Evolutionary conservation across 2,113 vertebrate genomes (phyloP).

Genomic region (Oncorhynchus tshawytscha): DNA sequence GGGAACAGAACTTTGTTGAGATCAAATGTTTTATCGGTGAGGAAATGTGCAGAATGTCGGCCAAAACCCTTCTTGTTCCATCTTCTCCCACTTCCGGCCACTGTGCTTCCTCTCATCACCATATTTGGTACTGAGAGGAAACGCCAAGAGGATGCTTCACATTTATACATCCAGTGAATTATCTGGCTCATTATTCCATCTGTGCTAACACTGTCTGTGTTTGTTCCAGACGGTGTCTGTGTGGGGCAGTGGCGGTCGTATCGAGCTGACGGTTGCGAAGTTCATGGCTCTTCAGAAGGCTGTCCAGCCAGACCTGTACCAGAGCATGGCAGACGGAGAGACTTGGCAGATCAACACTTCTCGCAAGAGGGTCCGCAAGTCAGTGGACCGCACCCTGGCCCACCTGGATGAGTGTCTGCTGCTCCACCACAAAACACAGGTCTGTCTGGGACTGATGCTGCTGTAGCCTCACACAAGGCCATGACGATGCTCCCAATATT

Average conservation of each 20-base stretch:
- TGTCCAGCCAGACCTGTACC: slow-evolving; percentile 90
- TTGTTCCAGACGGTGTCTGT: slow-evolving; percentile 82
- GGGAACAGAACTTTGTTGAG: no score
- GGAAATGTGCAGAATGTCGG: no score
- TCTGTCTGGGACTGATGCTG: slow-evolving; percentile 38
- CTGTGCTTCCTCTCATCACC: no score
- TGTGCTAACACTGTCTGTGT: slow-evolving; percentile 7
- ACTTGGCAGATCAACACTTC: slow-evolving; percentile 74
- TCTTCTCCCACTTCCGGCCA: no score
- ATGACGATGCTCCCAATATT: no score
- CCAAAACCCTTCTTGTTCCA: no score
- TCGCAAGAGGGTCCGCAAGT: slow-evolving; percentile 84
- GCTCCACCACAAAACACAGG: slow-evolving; percentile 80
- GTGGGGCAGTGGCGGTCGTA: slow-evolving; percentile 89
- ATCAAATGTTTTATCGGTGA: no score
- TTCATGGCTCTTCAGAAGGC: slow-evolving; percentile 88
- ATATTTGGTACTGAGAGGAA: no score
- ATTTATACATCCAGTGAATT: no score
- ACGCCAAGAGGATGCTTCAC: no score
- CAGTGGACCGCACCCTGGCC: slow-evolving; percentile 88
- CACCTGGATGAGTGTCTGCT: slow-evolving; percentile 88
- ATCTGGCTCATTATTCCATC: no score
- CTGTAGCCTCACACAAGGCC: no score
- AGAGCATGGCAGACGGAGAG: slow-evolving; percentile 92
- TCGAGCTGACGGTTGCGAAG: slow-evolving; percentile 84